Evolutionary conservation across 2,888 invertebrate genomes (phyloP).

Genomic region (Ophion obscuratus): DNA sequence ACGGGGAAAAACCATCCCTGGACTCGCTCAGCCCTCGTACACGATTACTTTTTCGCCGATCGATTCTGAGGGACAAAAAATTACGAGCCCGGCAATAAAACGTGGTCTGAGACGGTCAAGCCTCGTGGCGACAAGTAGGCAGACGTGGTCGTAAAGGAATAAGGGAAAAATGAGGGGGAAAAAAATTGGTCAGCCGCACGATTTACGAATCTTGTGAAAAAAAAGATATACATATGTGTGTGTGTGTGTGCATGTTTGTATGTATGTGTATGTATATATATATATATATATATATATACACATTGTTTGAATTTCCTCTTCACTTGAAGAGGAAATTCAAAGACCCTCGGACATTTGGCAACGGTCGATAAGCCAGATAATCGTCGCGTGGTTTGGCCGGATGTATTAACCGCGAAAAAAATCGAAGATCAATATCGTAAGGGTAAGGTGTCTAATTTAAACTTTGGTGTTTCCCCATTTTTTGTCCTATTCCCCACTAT

Average conservation of each 20-base stretch:
- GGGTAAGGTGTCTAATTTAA: slow-evolving; percentile 53
- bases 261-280: too few relatives aligned
- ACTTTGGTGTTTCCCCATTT: slow-evolving; percentile 54
- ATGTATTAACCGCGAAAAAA: neutral
- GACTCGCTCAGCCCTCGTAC: neutral
- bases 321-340: slow-evolving; percentile 21
- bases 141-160: slow-evolving; percentile 43
- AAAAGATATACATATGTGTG: neutral
- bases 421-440: slow-evolving; percentile 34
- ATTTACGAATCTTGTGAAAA: slow-evolving; percentile 42
- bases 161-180: slow-evolving; percentile 8
- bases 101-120: slow-evolving; percentile 40
- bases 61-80: neutral
- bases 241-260: too few relatives aligned
- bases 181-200: slow-evolving; percentile 59
- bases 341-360: slow-evolving; percentile 4
- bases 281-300: too few relatives aligned
- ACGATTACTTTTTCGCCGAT: slow-evolving; percentile 21
- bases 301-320: too few relatives aligned
- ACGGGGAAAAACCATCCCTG: slow-evolving; percentile 55
- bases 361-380: slow-evolving; percentile 53
- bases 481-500: slow-evolving; percentile 2
- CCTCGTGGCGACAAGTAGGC: slow-evolving; percentile 61
- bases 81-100: slow-evolving; percentile 47
- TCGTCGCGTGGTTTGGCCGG: slow-evolving; percentile 22